Conservation (phyloP, 2,888 invertebrate genomes). For the Leistus spinibarbis region DNA sequence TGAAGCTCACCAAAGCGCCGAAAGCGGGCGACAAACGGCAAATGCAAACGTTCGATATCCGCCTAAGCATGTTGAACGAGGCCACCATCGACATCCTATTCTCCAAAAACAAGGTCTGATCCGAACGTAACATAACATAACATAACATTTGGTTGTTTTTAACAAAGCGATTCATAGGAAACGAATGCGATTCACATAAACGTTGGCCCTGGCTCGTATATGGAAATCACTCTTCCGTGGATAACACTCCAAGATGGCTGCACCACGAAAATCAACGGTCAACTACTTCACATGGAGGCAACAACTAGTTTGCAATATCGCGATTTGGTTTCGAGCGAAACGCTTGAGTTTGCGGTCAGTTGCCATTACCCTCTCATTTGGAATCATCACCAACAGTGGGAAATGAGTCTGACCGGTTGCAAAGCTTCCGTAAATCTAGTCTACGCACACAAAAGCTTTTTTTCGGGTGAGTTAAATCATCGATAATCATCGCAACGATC, state of each 20-base stretch:
- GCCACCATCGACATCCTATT: constrained; percentile 96
- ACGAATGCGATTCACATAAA: constrained; percentile 97
- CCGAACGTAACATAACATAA: constrained; percentile 31
- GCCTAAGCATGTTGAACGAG: constrained; percentile 87
- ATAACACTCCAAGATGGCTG: constrained; percentile 86
- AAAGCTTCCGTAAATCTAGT: constrained; percentile 92
- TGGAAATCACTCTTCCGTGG: constrained; percentile 97
- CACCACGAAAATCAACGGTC: constrained; percentile 89
- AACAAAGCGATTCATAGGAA: constrained; percentile 62
- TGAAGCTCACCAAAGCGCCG: constrained; percentile 80
- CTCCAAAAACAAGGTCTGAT: constrained; percentile 73
- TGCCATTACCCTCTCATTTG: constrained; percentile 91
- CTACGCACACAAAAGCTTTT: constrained; percentile 95
- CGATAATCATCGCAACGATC: constrained; percentile 53
- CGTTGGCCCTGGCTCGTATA: constrained; percentile 92
- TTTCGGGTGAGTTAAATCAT: constrained; percentile 61
- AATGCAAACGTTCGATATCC: constrained; percentile 90
- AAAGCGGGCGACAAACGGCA: constrained; percentile 86
- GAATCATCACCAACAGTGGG: constrained; percentile 98
- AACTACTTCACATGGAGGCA: constrained; percentile 90
- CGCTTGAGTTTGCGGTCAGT: constrained; percentile 86
- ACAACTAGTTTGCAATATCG: constrained; percentile 94
- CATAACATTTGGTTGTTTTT: constrained; percentile 45
- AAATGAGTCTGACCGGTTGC: constrained; percentile 87
- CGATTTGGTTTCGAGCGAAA: constrained; percentile 92